phyloP scores from a whole-genome alignment of 2,888 invertebrate species.

The Hybos culiciformis region DNA sequence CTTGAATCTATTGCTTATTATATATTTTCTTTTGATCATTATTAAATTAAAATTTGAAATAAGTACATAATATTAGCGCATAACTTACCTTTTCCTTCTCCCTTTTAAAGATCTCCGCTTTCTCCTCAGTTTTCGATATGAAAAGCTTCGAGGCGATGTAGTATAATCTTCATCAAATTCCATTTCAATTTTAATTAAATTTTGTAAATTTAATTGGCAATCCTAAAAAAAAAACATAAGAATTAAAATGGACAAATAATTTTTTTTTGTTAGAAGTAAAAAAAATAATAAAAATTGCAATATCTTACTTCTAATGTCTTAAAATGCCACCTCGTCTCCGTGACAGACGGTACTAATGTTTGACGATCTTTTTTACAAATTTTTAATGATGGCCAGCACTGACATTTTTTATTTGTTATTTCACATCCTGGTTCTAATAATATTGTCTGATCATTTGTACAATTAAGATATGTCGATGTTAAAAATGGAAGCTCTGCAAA shows the following conservation, averaged over 20 bases:
- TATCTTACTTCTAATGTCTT: conserved; percentile 29
- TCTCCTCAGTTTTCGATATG: conserved; percentile 33
- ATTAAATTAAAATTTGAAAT: too few species aligned
- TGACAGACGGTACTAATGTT: conserved; percentile 17
- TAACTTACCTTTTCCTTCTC: too few species aligned
- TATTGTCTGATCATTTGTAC: conserved; percentile 31
- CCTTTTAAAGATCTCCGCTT: conserved; percentile 28
- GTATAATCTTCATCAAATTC: conserved; percentile 37
- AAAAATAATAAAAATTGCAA: not conserved
- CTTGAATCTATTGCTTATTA: too few species aligned
- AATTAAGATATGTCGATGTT: conserved; percentile 23
- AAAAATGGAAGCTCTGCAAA: conserved; percentile 28
- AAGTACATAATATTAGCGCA: too few species aligned
- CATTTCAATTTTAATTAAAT: conserved; percentile 34
- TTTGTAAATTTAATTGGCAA: conserved; percentile 36
- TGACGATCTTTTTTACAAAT: conserved; percentile 26
- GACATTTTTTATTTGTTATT: conserved; percentile 35
- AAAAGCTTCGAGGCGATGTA: conserved; percentile 33
- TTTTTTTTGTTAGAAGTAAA: not conserved
- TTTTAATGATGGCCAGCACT: conserved; percentile 33
- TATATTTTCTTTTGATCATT: too few species aligned
- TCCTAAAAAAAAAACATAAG: conserved; percentile 20
- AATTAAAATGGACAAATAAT: not conserved
- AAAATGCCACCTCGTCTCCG: conserved; percentile 32
- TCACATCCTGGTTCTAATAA: conserved; percentile 33